Conservation (phyloP, 2,797 vertebrate genomes). For the Macrochelys suwanniensis region DNA sequence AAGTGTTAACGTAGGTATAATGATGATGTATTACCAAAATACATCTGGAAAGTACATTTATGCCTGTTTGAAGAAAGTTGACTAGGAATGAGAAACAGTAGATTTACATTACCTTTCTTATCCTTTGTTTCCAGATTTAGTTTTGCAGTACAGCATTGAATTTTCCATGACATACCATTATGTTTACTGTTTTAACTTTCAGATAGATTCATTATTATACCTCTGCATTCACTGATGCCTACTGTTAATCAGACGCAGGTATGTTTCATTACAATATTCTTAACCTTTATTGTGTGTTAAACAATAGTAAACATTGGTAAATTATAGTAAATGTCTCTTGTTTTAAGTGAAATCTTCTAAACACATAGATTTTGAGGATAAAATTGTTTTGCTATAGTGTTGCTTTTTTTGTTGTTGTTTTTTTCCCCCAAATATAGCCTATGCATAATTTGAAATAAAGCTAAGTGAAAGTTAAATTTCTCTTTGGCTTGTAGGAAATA, state of each 20-base stretch:
- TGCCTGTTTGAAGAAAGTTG: neutral
- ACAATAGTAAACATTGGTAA: neutral
- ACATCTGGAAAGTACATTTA: no score
- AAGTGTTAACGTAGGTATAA: neutral
- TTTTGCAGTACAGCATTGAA: neutral
- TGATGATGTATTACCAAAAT: neutral
- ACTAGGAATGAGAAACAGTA: neutral
- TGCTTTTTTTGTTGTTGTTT: neutral
- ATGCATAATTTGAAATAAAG: neutral
- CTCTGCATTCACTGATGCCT: constrained; percentile 97
- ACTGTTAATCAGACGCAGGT: constrained; percentile 98
- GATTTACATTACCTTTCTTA: neutral
- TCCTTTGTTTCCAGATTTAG: neutral
- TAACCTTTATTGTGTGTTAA: neutral
- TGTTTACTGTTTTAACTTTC: constrained; percentile 78
- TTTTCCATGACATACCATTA: neutral
- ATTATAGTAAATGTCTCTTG: neutral
- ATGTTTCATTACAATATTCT: constrained; percentile 50
- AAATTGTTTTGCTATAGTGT: neutral
- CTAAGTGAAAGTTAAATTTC: neutral
- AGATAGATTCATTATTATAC: constrained; percentile 97
- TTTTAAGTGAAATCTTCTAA: neutral
- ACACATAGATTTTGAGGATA: neutral
- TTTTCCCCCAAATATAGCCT: neutral
- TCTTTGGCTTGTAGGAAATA: neutral